Evolutionary conservation across 2,113 vertebrate genomes (phyloP), one percentile per base, ranked within the genome.

Genomic region (Oryzias curvinotus): DNA sequence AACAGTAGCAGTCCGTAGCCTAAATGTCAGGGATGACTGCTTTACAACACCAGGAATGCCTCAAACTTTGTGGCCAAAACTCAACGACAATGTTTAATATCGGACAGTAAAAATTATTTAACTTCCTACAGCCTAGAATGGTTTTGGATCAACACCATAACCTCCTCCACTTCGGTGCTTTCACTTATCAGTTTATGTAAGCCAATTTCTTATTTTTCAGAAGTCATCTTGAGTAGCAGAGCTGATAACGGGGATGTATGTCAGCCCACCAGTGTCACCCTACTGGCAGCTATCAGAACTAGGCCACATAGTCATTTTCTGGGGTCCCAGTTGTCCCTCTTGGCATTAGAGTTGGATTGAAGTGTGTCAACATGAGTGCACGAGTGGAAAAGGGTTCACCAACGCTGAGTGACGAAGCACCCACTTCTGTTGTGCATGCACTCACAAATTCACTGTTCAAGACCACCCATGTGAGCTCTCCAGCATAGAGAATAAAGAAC

Each of bases 241-340:
- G 49, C 53, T 62, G 73, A 78, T 68, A 70, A 55, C 51, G 57
- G 59, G 16, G 62, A 46, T 74, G 63, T 68, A 63, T 65, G 68
- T 70, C 77, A 62, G 30, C 53, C 73, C 76, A 65, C 45, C 62
- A 46, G 71, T 74, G 74, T 68, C 69, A 59, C 53, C 16, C 48
- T 70, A 53, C 45, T 62, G 42, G 63, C 23, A 61, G 59, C 7
- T 26, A 60, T 62, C 56, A 60, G 43, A 81, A 81, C 52, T 74
- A 73, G 77, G 64, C 66, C 77, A 71, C 0, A 14, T 43, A 52
- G 62, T 55, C 17, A 23, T 65, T 52, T 53, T 51, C 52, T 15
- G 45, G 36, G n/a, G 16, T 71, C 55, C 19, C 53, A 17, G 52
- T 58, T 48, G 56, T 68, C 54, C 30, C 16, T 46, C 47, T 42